Evolutionary conservation across 2,888 invertebrate genomes (phyloP).

Genomic region (Coleophora deauratella): DNA sequence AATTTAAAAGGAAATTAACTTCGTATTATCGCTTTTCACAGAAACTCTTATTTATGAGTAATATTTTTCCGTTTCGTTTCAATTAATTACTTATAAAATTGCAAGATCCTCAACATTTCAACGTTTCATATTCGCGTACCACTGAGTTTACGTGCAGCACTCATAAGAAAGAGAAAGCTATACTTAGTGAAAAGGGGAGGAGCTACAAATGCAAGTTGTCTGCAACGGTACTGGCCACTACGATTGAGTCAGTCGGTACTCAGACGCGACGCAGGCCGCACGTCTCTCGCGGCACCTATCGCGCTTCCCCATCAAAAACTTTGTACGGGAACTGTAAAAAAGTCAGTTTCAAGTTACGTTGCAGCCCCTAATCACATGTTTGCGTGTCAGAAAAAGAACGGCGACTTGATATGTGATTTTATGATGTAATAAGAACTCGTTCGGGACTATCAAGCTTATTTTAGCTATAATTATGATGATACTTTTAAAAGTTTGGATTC

Average conservation of each 20-base stretch:
- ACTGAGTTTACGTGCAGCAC: not conserved
- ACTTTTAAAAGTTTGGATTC: not conserved
- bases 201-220: constrained; percentile 41
- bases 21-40: too few relatives aligned
- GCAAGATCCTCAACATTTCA: too few relatives aligned
- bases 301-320: constrained; percentile 47
- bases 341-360: constrained; percentile 40
- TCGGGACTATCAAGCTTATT: constrained; percentile 16
- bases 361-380: constrained; percentile 54
- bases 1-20: too few relatives aligned
- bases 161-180: constrained; percentile 43
- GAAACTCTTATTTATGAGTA: too few relatives aligned
- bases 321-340: constrained; percentile 59
- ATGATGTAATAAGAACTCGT: constrained; percentile 27
- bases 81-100: too few relatives aligned
- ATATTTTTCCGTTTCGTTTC: too few relatives aligned
- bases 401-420: constrained; percentile 42
- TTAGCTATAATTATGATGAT: not conserved
- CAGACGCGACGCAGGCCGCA: constrained; percentile 35
- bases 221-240: constrained; percentile 36
- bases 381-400: constrained; percentile 52
- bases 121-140: too few relatives aligned
- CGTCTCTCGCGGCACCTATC: constrained; percentile 18
- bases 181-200: constrained; percentile 46
- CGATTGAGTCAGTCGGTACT: constrained; percentile 21